These are phyloP conservation scores for Macheiramphus alcinus DNA, from an alignment of 2,113 vertebrate species.

Conservation along the genomic window DNA sequence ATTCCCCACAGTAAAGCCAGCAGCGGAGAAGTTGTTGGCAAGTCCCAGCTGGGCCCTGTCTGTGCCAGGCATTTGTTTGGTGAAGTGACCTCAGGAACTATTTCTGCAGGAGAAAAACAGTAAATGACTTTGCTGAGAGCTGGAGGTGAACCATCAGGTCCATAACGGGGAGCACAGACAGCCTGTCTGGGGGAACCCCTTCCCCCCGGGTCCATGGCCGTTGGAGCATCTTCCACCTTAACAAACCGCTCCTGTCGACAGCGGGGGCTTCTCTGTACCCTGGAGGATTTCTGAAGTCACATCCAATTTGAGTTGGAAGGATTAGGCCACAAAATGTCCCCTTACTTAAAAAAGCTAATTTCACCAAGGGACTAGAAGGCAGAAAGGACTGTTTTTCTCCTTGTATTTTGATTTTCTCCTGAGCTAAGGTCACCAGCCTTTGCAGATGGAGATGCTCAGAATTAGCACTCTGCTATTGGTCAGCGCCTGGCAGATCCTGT, in stretches of 20 bases:
- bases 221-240: background rate
- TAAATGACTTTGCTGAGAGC: background rate
- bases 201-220: rapidly evolving
- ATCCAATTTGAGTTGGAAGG: background rate
- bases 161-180: background rate
- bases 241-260: background rate
- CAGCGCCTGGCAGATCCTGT: background rate
- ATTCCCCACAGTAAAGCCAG: background rate
- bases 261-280: background rate
- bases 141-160: background rate
- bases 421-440: background rate
- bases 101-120: background rate
- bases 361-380: background rate
- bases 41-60: no score
- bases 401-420: background rate
- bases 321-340: background rate
- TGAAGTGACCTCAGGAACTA: background rate
- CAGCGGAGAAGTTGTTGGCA: background rate
- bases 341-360: background rate
- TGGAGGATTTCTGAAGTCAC: background rate
- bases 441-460: background rate
- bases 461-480: background rate
- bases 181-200: background rate
- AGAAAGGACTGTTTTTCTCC: background rate
- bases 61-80: background rate